These are phyloP conservation scores for Harpegnathos saltator DNA, from an alignment of 1,140 invertebrate genomes.

Conservation along the genomic window DNA sequence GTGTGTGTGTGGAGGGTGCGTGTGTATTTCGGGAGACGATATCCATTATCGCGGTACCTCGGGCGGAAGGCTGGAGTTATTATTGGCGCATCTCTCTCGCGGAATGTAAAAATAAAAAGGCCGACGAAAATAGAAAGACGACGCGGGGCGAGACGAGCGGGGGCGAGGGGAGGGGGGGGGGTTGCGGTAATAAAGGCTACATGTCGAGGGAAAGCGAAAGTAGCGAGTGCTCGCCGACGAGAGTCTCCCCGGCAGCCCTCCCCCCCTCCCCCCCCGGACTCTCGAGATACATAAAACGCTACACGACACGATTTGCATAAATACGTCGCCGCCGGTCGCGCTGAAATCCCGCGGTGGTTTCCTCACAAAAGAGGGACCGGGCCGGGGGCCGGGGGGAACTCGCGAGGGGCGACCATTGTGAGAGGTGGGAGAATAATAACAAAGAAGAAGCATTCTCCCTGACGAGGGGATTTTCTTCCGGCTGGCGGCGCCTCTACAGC, in stretches of 20 bases:
- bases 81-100: slow-evolving; percentile 6
- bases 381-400: too few species aligned
- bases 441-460: slow-evolving; percentile 10
- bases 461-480: slow-evolving; percentile 26
- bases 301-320: slow-evolving; percentile 39
- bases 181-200: not conserved
- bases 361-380: slow-evolving; percentile 1
- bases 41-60: not conserved
- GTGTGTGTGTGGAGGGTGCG: too few species aligned
- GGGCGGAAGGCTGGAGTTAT: slow-evolving; percentile 4
- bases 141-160: too few species aligned
- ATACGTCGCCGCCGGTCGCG: slow-evolving; percentile 4
- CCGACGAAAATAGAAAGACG: slow-evolving; percentile 15
- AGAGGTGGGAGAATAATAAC: slow-evolving; percentile 40
- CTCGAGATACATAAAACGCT: slow-evolving; percentile 6
- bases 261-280: too few species aligned
- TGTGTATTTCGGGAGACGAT: not conserved
- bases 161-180: not conserved
- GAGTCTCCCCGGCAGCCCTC: not conserved
- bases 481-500: not conserved
- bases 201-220: not conserved
- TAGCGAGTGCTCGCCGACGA: not conserved
- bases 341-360: slow-evolving; percentile 20
- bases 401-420: not conserved
- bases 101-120: too few species aligned